Base-by-base conservation (phyloP, 1,140 invertebrate species). In the Acyrthosiphon pisum region DNA sequence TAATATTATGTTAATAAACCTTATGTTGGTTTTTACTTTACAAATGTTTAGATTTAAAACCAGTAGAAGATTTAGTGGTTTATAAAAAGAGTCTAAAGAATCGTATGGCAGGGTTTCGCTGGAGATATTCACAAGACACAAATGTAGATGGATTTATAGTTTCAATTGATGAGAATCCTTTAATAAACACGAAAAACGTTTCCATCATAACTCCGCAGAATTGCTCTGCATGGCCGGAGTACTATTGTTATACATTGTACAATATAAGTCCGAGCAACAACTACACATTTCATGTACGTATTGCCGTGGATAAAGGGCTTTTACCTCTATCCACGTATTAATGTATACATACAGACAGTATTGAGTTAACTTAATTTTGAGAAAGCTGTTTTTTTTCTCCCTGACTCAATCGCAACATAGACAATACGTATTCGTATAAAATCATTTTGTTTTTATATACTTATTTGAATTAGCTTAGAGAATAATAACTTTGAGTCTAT, bases 11-110 rank as follows among this genome's bases (percentile, higher is more conserved):
- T 56, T 23, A 26, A 26, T 7, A 26, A 56, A 20, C 18, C 8
- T 35, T 48, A 20, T 3, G 22, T 50, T 20, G n/a, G 30, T 48
- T 20, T 7, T 53, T 20, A 6, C 20, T n/a, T 88, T 88, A 56
- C 53, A 56, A 6, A 88, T 50, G 0, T 35, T 23, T 89, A 90
- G 88, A 56, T 44, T 56, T 90, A 90, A 35, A 22, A n/a, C 6
- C 88, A 41, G 50, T 53, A 46, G 46, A 88, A 9, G 86, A 88
- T n/a, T 14, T 88, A 20, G 20, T 53, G 86, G 86, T 50, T n/a
- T 88, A 88, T n/a, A 88, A 88, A 88, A 87, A 87, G n/a, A 88
- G 48, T n/a, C 11, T 35, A 7, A 88, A 50, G 6, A 50, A 18
- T 50, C 44, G 86, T 6, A 50, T 53, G 44, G 48, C 50, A 30